A percentile compares a stretch with the other conserved stretches of the same genome.
Evolutionary conservation across 2,888 invertebrate species (phyloP).

Genomic region (Trileptium ribeirensis): DNA sequence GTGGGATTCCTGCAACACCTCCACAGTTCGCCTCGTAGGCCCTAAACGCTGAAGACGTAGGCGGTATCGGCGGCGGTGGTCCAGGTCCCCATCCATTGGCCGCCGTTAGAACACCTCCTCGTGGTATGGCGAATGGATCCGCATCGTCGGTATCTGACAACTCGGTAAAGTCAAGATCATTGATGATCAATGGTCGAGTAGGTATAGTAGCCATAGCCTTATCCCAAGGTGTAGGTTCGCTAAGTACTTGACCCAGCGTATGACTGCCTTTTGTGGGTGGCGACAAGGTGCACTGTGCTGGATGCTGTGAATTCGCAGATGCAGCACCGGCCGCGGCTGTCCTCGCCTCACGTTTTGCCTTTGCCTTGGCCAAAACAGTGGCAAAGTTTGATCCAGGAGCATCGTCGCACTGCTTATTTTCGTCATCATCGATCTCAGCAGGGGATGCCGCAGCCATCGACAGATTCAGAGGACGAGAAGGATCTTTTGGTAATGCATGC

Average conservation of each 20-base stretch:
- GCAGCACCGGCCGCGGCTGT: background rate
- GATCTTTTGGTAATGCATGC: too few relatives aligned
- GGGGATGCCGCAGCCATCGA: background rate
- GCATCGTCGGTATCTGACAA: slow-evolving; percentile 71
- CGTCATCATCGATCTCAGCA: background rate
- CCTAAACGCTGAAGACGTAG: background rate
- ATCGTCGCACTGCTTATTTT: background rate
- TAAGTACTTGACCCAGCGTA: background rate
- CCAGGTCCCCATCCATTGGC: background rate
- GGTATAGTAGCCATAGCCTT: slow-evolving; percentile 63
- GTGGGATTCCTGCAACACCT: slow-evolving; percentile 37
- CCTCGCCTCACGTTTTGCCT: background rate
- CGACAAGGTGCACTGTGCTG: background rate
- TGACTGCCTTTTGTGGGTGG: background rate
- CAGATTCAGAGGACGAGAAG: too few relatives aligned
- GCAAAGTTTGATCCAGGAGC: slow-evolving; percentile 14
- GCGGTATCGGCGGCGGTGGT: background rate
- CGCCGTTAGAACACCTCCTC: background rate
- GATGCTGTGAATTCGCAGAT: background rate
- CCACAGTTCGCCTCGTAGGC: too few relatives aligned
- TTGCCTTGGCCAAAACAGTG: slow-evolving; percentile 6
- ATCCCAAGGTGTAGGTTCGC: slow-evolving; percentile 81
- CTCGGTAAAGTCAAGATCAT: slow-evolving; percentile 94
- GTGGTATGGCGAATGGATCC: slow-evolving; percentile 38
- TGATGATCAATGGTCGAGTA: slow-evolving; percentile 63